Evolutionary conservation across 2,797 vertebrate species (phyloP).

Genomic region (Gymnoscopelus microlampas): DNA sequence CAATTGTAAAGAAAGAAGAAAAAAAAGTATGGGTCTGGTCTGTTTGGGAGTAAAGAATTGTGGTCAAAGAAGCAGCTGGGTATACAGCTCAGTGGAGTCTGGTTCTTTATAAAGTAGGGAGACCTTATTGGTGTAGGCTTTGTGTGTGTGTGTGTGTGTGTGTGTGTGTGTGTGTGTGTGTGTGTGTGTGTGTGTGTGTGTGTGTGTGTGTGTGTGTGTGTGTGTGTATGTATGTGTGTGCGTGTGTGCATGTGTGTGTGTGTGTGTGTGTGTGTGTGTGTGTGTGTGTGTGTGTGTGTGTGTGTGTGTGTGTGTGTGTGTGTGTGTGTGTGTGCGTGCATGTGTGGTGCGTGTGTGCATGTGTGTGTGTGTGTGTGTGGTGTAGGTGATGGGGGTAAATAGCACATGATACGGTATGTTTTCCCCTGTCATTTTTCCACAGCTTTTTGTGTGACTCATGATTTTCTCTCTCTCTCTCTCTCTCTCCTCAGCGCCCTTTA

Average conservation of each 20-base stretch:
- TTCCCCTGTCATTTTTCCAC: too few relatives aligned
- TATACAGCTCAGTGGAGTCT: constrained; percentile 21
- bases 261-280: constrained; percentile 18
- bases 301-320: constrained; percentile 1
- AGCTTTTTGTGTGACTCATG: constrained; percentile 37
- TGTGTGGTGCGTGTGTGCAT: background rate
- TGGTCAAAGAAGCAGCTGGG: constrained; percentile 31
- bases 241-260: constrained; percentile 15
- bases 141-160: constrained; percentile 3
- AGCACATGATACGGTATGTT: too few relatives aligned
- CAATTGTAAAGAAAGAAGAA: constrained; percentile 33
- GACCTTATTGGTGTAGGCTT: background rate
- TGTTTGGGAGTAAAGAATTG: constrained; percentile 18
- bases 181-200: constrained; percentile 4
- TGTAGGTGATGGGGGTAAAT: background rate
- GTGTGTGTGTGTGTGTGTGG: constrained; percentile 23
- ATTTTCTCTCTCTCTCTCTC: constrained; percentile 33
- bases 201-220: constrained; percentile 4
- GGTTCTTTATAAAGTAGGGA: constrained; percentile 40
- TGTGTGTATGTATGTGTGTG: background rate
- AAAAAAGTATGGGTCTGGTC: constrained; percentile 35
- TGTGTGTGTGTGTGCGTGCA: constrained; percentile 5
- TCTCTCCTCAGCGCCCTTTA: constrained; percentile 88
- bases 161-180: constrained; percentile 1
- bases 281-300: constrained; percentile 2